Evolutionary conservation across 2,888 invertebrate species (phyloP), one percentile per base, ranked within the genome.

Genomic region (Limnephilus lunatus): DNA sequence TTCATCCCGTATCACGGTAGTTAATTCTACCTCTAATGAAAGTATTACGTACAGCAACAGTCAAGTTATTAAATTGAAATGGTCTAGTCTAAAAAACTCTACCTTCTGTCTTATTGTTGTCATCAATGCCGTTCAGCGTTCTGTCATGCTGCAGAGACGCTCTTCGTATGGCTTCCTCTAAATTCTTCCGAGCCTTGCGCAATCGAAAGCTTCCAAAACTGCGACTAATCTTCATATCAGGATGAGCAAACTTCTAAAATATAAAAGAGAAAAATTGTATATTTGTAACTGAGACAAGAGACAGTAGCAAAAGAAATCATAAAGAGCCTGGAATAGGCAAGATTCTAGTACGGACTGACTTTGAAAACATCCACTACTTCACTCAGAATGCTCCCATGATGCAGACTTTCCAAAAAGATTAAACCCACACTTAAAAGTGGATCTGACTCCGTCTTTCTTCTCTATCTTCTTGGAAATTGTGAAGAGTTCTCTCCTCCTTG

Each of bases 141-240:
- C 35, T 83, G 35, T 88, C 95, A 94, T 94, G 96, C 95, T 93
- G 86, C 86, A 95, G 95, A 25, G 95, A 95, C 92, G 95, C 96
- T 94, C 95, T 95, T 94, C 95, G 95, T 92, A 96, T 94, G 94
- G 95, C 96, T 94, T 94, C 94, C 91, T 94, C 95, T 93, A 95
- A 95, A 94, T 95, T 96, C 94, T 94, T 95, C 88, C 95, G 96
- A 91, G 95, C 97, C 94, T 95, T 96, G 95, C 95, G 96, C 94
- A 95, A 95, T 85, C 95, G 96, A 94, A 89, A 95, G 96, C 93
- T 96, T 95, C 91, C 90, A 94, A 94, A 90, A 48, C 32, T 90
- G 30, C 92, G 31, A 31, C 35, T 86, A 14, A 12, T 93, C 35
- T 68, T 85, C n/a, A 88, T 68, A 44, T 83, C 53, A 31, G 82